Evolutionary conservation across 2,888 invertebrate species (phyloP), one percentile per base, ranked within the genome.

Genomic region (Pherbina coryleti): DNA sequence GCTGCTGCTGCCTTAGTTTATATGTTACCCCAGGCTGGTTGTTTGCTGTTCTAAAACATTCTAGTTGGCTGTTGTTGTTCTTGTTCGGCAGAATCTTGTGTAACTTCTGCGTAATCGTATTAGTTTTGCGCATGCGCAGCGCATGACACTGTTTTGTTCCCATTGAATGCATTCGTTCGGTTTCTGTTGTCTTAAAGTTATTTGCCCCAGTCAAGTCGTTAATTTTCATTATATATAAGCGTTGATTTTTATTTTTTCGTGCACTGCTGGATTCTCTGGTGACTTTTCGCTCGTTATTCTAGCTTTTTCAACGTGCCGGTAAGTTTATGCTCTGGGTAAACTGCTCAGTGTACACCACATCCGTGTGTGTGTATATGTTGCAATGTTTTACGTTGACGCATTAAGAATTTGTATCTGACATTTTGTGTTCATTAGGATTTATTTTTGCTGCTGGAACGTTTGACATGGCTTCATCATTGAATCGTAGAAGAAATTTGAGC

Each of bases 1-100:
- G 34, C 71, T 17, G 53, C 71, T 71, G 31, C 71, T 55, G 70
- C 69, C 78, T 77, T 73, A 78, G 57, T 77, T 78, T 75, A 37
- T 75, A 75, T 49, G 69, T 69, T 60, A n/a, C 17, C 49, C 44
- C 14, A 25, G 37, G 49, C 25, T 14, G 49, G 66, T 72, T 70
- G 53, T 34, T 44, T 62, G 44, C n/a, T 51, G 62, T 53, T 51
- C 31, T 22, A 17, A 3, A 17, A 14, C 14, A 44, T 44, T 44
- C 44, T 44, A 44, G 44, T 37, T 37, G 7, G 37, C 8, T 44
- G 44, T 44, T 44, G 44, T 44, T 44, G 44, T 44, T 44, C 44
- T 44, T 44, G 44, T 37, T 37, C 37, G 37, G 37, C 37, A 37
- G 8, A 4, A 8, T 7, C 60, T 14, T 60, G 28, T 25, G 14